Evolutionary conservation across 2,888 invertebrate species (phyloP).

Genomic region (Apamea monoglypha): DNA sequence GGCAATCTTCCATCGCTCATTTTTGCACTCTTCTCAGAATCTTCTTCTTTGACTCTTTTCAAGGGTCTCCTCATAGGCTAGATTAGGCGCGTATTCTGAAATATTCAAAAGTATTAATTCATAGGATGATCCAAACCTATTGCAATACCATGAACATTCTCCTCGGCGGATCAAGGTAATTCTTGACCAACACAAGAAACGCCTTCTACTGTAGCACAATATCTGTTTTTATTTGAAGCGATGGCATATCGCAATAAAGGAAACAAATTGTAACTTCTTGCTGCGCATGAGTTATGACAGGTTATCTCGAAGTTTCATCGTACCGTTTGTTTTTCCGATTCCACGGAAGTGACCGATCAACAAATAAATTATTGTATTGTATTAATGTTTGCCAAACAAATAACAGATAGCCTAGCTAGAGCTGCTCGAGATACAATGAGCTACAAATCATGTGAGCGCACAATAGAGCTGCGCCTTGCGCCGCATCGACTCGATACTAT

Average conservation of each 20-base stretch:
- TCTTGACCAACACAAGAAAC: conserved; percentile 19
- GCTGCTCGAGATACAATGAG: conserved; percentile 51
- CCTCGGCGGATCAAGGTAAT: conserved; percentile 10
- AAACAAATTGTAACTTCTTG: conserved; percentile 50
- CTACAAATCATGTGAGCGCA: conserved; percentile 59
- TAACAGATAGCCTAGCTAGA: conserved; percentile 24
- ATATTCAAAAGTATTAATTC: neutral
- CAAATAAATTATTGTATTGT: conserved; percentile 55
- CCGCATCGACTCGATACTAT: conserved; percentile 66
- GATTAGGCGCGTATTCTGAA: neutral
- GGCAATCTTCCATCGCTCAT: neutral
- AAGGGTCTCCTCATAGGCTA: neutral
- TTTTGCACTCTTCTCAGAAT: neutral
- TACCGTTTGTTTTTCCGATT: conserved; percentile 36
- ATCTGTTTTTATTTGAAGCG: conserved; percentile 43
- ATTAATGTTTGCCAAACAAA: conserved; percentile 45
- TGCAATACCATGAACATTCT: conserved; percentile 9
- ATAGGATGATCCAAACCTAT: neutral
- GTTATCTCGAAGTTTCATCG: conserved; percentile 38
- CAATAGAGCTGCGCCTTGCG: conserved; percentile 65
- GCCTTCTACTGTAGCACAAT: conserved; percentile 12
- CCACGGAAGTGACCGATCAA: conserved; percentile 48
- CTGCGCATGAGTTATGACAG: conserved; percentile 26
- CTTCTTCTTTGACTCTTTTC: neutral
- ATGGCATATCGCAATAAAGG: conserved; percentile 35